Evolutionary conservation across 2,888 invertebrate genomes (phyloP).

Genomic region (Drosophila austrosaltans): DNA sequence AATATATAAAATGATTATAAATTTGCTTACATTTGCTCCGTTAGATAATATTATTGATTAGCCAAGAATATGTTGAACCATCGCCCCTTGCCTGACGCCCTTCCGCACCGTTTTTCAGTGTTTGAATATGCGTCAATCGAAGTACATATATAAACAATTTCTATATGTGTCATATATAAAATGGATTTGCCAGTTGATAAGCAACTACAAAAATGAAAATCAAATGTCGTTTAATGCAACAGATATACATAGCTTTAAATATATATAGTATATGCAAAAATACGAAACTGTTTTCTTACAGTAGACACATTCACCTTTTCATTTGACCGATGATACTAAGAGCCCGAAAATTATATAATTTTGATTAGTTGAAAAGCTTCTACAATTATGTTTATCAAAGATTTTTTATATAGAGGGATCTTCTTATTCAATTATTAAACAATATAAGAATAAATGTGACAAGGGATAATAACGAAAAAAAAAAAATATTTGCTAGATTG

Average conservation of each 20-base stretch:
- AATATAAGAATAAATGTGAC: too few species aligned
- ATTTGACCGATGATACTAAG: too few species aligned
- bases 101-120: constrained; percentile 32
- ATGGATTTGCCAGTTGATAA: constrained; percentile 12
- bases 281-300: too few species aligned
- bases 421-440: too few species aligned
- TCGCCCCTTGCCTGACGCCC: constrained; percentile 7
- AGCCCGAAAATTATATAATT: too few species aligned
- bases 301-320: too few species aligned
- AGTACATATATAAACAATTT: constrained; percentile 2
- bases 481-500: too few species aligned
- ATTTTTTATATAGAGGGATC: too few species aligned
- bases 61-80: constrained; percentile 46
- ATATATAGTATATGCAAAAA: not conserved
- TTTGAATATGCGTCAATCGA: constrained; percentile 19
- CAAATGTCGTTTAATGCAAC: not conserved
- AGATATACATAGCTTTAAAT: not conserved
- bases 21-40: constrained; percentile 35
- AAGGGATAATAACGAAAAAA: too few species aligned
- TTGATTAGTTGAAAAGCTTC: too few species aligned
- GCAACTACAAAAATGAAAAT: not conserved
- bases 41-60: constrained; percentile 59
- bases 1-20: constrained; percentile 20
- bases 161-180: constrained; percentile 13
- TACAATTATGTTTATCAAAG: too few species aligned